phyloP scores from a whole-genome alignment of 2,888 invertebrate species.

The Heliconius charithonia region DNA sequence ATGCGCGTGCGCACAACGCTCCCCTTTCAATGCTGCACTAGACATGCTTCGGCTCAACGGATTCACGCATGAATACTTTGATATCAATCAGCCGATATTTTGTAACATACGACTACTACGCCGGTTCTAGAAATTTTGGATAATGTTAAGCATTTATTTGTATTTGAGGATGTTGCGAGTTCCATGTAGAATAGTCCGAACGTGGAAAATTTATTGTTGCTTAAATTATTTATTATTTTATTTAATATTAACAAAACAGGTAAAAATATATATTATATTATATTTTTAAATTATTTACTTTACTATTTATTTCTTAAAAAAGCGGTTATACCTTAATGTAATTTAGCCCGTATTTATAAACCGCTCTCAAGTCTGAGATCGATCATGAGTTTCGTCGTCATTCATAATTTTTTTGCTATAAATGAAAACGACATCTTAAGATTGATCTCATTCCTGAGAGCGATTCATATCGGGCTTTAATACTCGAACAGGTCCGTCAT shows the following conservation, averaged over 20 bases:
- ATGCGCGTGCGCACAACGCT: constrained; percentile 55
- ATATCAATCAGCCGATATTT: constrained; percentile 44
- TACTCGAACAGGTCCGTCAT: neutral
- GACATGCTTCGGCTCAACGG: constrained; percentile 53
- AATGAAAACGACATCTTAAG: too few species aligned
- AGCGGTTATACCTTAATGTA: too few species aligned
- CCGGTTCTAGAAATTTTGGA: neutral
- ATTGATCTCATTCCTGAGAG: too few species aligned
- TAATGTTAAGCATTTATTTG: neutral
- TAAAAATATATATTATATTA: too few species aligned
- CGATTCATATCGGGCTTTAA: neutral
- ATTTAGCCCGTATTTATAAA: too few species aligned
- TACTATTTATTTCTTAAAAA: too few species aligned
- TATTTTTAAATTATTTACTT: too few species aligned
- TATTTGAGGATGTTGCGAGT: neutral
- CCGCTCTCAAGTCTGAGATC: too few species aligned
- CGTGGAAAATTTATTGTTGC: neutral
- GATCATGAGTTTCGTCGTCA: too few species aligned
- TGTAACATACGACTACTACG: constrained; percentile 35
- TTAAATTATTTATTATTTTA: neutral
- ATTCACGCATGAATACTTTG: constrained; percentile 62
- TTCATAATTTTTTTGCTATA: too few species aligned
- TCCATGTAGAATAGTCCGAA: neutral
- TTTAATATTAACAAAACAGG: neutral
- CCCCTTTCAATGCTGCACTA: constrained; percentile 62